Percentiles rank a stretch among this genome's conserved stretches.
phyloP scores from a whole-genome alignment of 2,888 invertebrate species.

The Mylabris sibirica region DNA sequence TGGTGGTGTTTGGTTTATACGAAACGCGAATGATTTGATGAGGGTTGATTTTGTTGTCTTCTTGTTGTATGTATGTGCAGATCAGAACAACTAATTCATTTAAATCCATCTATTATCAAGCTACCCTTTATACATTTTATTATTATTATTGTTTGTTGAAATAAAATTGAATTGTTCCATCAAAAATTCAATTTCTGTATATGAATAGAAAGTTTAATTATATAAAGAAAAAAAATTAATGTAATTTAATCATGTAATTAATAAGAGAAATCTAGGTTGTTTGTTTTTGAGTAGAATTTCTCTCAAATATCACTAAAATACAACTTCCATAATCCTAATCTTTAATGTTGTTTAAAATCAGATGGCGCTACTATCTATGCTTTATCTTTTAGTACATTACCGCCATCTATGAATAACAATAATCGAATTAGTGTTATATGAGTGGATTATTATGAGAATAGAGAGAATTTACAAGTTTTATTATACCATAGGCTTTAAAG shows the following conservation, averaged over 20 bases:
- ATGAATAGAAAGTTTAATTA: neutral
- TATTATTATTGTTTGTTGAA: neutral
- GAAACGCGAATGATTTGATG: neutral
- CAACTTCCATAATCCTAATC: no score
- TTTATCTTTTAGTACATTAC: neutral
- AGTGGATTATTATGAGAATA: no score
- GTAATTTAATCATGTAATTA: neutral
- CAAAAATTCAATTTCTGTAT: neutral
- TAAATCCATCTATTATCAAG: neutral
- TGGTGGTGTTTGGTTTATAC: neutral
- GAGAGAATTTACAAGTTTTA: no score
- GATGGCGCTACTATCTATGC: neutral
- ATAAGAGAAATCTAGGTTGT: constrained; percentile 1
- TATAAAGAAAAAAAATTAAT: no score
- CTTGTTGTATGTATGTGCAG: neutral
- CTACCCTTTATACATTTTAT: neutral
- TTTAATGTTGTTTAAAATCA: neutral
- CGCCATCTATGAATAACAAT: neutral
- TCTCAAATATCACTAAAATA: no score
- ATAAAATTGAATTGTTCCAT: neutral
- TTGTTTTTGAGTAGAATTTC: neutral
- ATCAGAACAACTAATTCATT: neutral
- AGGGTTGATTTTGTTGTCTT: neutral
- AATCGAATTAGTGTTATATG: no score
- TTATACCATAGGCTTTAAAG: no score